Evolutionary conservation across 2,888 invertebrate species (phyloP).

Genomic region (Hoplodrina blanda): DNA sequence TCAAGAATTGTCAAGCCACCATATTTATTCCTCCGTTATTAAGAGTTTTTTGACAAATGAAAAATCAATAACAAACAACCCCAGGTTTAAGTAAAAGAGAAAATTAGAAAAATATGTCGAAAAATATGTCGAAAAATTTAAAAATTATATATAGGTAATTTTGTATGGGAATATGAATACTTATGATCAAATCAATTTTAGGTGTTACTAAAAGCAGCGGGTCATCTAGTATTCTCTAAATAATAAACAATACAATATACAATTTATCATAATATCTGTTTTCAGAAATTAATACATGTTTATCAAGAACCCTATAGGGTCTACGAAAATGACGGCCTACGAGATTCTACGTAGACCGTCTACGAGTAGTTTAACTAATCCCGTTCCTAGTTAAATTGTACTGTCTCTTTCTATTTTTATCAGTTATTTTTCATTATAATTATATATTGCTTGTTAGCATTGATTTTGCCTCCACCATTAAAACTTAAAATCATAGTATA

Average conservation of each 20-base stretch:
- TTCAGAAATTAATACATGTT: background rate
- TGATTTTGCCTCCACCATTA: too few relatives aligned
- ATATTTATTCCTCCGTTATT: background rate
- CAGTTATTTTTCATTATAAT: background rate
- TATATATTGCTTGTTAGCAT: background rate
- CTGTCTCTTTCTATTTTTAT: background rate
- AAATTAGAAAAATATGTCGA: too few relatives aligned
- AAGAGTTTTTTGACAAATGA: background rate
- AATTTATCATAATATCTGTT: background rate
- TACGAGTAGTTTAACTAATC: constrained; percentile 1
- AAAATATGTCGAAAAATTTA: too few relatives aligned
- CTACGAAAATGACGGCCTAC: constrained; percentile 16
- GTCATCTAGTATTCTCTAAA: background rate
- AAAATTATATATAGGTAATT: too few relatives aligned
- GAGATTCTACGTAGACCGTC: constrained; percentile 6
- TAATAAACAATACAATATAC: background rate
- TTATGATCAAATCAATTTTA: too few relatives aligned
- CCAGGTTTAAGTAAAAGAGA: too few relatives aligned
- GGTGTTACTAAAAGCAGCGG: too few relatives aligned
- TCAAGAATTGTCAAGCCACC: too few relatives aligned
- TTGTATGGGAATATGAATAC: too few relatives aligned
- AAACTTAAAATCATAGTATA: too few relatives aligned
- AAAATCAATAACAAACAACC: too few relatives aligned
- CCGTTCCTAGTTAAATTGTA: background rate
- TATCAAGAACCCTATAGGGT: background rate